Percentiles rank a stretch among this genome's conserved stretches.
Conservation (phyloP, 2,113 vertebrate genomes). For the Tetrax tetrax region DNA sequence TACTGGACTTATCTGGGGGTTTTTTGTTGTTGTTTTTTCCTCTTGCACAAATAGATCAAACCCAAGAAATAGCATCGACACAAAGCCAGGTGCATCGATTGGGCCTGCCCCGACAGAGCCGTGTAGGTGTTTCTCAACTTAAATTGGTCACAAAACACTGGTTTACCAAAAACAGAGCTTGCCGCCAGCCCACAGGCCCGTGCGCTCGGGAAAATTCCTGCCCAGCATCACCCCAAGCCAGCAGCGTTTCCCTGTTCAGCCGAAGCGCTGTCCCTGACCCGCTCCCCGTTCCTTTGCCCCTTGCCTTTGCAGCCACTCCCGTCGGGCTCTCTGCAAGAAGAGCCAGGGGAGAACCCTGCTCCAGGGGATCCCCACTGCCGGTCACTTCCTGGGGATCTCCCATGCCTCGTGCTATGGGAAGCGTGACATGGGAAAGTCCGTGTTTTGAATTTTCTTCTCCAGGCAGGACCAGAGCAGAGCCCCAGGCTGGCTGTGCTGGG, state of each 20-base stretch:
- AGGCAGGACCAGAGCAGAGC: background rate
- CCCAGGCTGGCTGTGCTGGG: background rate
- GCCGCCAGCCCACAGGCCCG: background rate
- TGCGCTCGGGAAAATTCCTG: background rate
- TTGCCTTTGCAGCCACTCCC: background rate
- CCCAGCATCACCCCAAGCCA: background rate
- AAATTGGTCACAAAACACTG: background rate
- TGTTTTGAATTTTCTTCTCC: background rate
- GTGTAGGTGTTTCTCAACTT: background rate
- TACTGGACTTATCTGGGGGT: background rate
- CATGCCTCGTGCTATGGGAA: background rate
- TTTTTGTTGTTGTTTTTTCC: background rate
- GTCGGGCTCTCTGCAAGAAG: background rate
- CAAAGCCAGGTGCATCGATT: background rate
- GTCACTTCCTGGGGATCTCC: background rate
- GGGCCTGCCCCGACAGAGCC: rapidly evolving
- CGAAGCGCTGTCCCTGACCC: rapidly evolving
- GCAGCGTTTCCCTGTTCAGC: rapidly evolving
- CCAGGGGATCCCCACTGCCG: rapidly evolving
- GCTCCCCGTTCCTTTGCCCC: background rate
- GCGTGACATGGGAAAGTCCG: background rate
- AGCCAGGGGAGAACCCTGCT: background rate
- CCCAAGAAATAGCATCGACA: background rate
- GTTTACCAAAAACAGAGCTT: background rate
- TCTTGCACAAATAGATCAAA: background rate